Conservation (phyloP, 2,797 vertebrate genomes). For the Tenualosa thibaudeaui region DNA sequence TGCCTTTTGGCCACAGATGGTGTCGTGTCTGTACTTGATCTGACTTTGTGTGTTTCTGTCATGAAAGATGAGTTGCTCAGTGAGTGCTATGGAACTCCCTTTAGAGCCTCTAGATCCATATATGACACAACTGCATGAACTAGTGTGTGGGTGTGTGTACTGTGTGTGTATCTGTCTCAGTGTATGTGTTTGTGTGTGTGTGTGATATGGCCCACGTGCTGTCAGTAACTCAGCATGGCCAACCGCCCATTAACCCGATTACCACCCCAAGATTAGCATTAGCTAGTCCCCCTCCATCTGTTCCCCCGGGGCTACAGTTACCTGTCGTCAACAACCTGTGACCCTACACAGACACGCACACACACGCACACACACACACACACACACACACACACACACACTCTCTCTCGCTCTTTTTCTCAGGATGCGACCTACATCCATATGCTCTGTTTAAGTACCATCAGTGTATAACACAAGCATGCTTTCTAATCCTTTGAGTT, state of each 20-base stretch:
- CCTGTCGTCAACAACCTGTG: constrained; percentile 34
- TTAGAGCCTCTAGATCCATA: background rate
- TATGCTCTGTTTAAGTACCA: background rate
- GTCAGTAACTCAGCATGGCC: constrained; percentile 25
- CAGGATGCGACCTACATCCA: background rate
- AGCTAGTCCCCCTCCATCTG: constrained; percentile 30
- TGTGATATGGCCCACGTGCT: background rate
- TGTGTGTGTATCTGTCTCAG: background rate
- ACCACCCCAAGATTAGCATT: constrained; percentile 34
- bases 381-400: constrained; percentile 19
- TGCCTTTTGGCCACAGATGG: background rate
- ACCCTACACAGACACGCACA: background rate
- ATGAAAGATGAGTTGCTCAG: background rate
- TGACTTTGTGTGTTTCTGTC: background rate
- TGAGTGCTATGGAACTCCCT: background rate
- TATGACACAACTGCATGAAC: background rate
- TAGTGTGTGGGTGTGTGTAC: background rate
- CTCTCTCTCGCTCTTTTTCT: background rate
- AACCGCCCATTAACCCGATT: constrained; percentile 33
- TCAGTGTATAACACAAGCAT: background rate
- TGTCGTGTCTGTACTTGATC: background rate
- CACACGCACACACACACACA: constrained; percentile 20
- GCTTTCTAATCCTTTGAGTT: background rate
- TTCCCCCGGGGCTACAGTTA: constrained; percentile 13
- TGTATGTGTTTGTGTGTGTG: constrained; percentile 18